A percentile compares a stretch with the other conserved stretches of the same genome.
These are phyloP conservation scores for Bombus breviceps DNA, from an alignment of 1,140 invertebrate genomes.

Conservation along the genomic window DNA sequence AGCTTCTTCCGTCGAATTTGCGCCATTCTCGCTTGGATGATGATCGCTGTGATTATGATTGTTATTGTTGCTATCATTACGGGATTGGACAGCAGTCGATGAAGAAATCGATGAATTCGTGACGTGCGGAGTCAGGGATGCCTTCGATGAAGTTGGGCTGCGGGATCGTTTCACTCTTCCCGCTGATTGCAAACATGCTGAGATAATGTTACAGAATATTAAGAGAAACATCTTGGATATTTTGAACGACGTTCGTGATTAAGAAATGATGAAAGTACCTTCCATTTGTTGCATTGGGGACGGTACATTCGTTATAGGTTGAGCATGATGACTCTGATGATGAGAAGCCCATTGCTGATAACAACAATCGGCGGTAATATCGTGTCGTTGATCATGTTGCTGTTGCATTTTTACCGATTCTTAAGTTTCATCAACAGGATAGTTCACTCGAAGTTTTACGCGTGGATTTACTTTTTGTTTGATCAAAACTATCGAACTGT, in stretches of 20 bases:
- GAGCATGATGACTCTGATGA: slow-evolving; percentile 61
- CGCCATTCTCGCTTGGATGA: slow-evolving; percentile 46
- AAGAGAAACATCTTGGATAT: background rate
- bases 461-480: background rate
- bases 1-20: slow-evolving; percentile 66
- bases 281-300: slow-evolving; percentile 82
- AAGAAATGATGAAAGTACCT: slow-evolving; percentile 65
- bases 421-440: background rate
- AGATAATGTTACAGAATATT: slow-evolving; percentile 9
- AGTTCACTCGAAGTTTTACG: background rate
- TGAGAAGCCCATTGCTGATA: slow-evolving; percentile 67
- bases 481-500: background rate
- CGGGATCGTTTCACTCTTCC: slow-evolving; percentile 75
- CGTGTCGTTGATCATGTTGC: slow-evolving; percentile 60
- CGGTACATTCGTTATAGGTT: slow-evolving; percentile 64
- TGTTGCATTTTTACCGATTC: slow-evolving; percentile 53
- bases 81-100: slow-evolving; percentile 38
- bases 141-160: slow-evolving; percentile 72
- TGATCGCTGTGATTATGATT: slow-evolving; percentile 69
- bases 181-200: slow-evolving; percentile 78
- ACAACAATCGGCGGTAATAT: slow-evolving; percentile 58
- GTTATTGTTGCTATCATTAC: slow-evolving; percentile 76
- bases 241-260: background rate
- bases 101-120: slow-evolving; percentile 61
- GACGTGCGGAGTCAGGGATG: slow-evolving; percentile 64